Evolutionary conservation across 2,888 invertebrate genomes (phyloP).

Genomic region (Spisula solida): DNA sequence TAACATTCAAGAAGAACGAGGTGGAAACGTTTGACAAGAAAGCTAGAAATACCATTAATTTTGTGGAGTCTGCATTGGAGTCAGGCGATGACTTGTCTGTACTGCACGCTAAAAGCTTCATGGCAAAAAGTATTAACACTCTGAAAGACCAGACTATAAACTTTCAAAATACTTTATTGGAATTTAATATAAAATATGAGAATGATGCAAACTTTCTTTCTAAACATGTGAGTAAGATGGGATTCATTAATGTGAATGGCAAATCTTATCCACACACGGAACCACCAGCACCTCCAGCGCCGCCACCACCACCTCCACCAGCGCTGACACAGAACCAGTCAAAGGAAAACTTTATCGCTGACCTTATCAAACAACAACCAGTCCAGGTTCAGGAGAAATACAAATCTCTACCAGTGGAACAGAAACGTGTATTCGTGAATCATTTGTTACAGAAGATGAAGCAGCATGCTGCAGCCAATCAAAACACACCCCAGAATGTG

Average conservation of each 20-base stretch:
- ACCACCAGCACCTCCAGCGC: constrained; percentile 14
- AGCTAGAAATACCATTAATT: constrained; percentile 95
- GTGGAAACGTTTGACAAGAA: constrained; percentile 88
- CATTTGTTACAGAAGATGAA: constrained; percentile 27
- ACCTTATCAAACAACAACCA: constrained; percentile 63
- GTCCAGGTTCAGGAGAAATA: constrained; percentile 57
- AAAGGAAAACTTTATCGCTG: constrained; percentile 62
- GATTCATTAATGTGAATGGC: constrained; percentile 79
- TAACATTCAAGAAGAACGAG: constrained; percentile 73
- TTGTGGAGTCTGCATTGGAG: constrained; percentile 93
- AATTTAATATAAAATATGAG: constrained; percentile 79
- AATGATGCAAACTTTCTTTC: constrained; percentile 78
- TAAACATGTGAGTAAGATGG: constrained; percentile 78
- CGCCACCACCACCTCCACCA: constrained; percentile 50
- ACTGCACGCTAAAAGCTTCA: constrained; percentile 82
- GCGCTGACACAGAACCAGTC: constrained; percentile 42
- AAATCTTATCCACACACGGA: constrained; percentile 73
- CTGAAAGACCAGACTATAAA: constrained; percentile 80
- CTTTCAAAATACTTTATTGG: constrained; percentile 86
- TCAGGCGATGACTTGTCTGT: constrained; percentile 82
- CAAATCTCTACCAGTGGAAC: constrained; percentile 47
- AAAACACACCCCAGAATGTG: neutral
- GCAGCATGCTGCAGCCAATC: neutral
- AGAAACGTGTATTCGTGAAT: constrained; percentile 58
- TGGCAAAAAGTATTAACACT: constrained; percentile 80